These are phyloP conservation scores for Laspeyria flexula DNA, from an alignment of 2,888 invertebrate species.

Conservation along the genomic window DNA sequence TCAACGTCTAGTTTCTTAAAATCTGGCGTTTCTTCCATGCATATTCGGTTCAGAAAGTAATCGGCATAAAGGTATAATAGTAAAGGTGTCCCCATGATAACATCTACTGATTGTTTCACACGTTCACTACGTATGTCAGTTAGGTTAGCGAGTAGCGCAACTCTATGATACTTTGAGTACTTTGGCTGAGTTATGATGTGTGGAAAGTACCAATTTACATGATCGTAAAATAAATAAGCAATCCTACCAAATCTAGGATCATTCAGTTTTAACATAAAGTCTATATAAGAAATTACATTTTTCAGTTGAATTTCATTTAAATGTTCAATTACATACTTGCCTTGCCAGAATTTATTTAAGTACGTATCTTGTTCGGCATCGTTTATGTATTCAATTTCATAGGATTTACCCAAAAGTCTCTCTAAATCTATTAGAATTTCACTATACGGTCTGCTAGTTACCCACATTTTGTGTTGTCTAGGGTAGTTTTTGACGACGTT, in stretches of 20 bases:
- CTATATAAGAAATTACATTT: slow-evolving; percentile 17
- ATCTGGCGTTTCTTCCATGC: slow-evolving; percentile 1
- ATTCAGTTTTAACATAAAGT: too few relatives aligned
- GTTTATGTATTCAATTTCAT: slow-evolving; percentile 13
- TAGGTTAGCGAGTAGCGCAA: too few relatives aligned
- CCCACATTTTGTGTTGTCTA: slow-evolving; percentile 25
- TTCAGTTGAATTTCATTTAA: slow-evolving; percentile 11
- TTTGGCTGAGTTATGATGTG: too few relatives aligned
- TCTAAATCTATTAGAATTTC: slow-evolving; percentile 10
- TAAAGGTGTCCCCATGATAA: slow-evolving; percentile 12
- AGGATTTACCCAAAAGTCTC: slow-evolving; percentile 3
- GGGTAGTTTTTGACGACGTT: background rate
- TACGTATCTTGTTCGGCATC: slow-evolving; percentile 12
- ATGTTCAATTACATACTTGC: slow-evolving; percentile 14
- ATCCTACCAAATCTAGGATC: too few relatives aligned
- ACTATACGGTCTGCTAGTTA: slow-evolving; percentile 37
- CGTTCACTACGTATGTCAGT: background rate
- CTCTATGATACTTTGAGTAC: too few relatives aligned
- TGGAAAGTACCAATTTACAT: background rate
- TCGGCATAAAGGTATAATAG: slow-evolving; percentile 25
- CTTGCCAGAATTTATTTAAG: slow-evolving; percentile 16
- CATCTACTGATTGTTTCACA: background rate
- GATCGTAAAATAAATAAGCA: background rate
- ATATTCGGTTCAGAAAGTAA: slow-evolving; percentile 15
- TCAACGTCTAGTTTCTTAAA: background rate